Evolutionary conservation across 2,888 invertebrate genomes (phyloP).

Genomic region (Rugalucina vietnamica): DNA sequence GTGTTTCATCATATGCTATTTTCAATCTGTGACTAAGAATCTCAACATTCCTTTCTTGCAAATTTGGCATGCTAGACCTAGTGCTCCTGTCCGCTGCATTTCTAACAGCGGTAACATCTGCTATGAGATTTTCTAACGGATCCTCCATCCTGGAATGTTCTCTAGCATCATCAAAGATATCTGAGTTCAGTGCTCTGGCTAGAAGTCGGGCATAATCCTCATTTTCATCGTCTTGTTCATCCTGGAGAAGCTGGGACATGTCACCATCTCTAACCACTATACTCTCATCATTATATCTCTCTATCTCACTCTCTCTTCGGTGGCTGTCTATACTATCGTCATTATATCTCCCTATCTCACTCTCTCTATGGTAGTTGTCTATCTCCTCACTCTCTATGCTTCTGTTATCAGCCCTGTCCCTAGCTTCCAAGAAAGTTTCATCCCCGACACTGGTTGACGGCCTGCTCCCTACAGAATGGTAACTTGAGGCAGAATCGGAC

Average conservation of each 20-base stretch:
- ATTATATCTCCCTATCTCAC: too few species aligned
- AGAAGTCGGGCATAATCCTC: constrained; percentile 35
- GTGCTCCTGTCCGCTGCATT: not conserved
- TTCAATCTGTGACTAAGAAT: not conserved
- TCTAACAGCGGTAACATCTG: constrained; percentile 4
- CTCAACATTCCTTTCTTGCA: not conserved
- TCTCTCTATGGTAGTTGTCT: too few species aligned
- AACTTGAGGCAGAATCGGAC: not conserved
- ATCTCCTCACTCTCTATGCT: not conserved
- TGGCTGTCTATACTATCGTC: not conserved
- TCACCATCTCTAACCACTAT: not conserved
- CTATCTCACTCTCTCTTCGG: not conserved
- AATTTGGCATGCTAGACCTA: not conserved
- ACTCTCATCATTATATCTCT: not conserved
- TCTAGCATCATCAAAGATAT: constrained; percentile 2
- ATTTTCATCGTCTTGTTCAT: constrained; percentile 16
- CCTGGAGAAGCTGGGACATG: not conserved
- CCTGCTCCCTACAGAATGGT: not conserved
- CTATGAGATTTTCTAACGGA: constrained; percentile 4
- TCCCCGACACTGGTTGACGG: not conserved
- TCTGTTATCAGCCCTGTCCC: not conserved
- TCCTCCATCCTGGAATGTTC: constrained; percentile 3
- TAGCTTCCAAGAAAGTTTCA: not conserved
- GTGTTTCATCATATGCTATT: not conserved
- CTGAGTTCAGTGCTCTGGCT: constrained; percentile 20